Percentiles rank a stretch among this genome's conserved stretches.
Evolutionary conservation across 37 sponge, comb jelly and placozoan species (phyloP).

Genomic region (Aphrocallistes beatrix): DNA sequence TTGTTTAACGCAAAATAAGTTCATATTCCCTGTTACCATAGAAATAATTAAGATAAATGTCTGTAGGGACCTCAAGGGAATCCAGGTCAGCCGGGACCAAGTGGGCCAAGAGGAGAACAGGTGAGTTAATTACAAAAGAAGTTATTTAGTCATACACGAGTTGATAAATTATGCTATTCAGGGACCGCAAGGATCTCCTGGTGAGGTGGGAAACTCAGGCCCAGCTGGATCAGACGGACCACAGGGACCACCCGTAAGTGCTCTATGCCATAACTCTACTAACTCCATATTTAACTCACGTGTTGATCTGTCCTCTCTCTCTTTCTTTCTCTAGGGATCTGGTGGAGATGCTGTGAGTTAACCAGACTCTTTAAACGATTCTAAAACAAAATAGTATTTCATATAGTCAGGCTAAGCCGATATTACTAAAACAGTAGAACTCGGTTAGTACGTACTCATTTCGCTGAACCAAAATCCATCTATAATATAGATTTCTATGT

Average conservation of each 20-base stretch:
- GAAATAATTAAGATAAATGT: no score
- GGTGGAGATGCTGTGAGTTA: neutral
- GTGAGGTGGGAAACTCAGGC: neutral
- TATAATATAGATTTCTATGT: no score
- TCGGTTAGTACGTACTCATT: no score
- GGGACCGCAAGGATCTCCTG: neutral
- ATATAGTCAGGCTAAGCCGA: no score
- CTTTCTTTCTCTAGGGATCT: neutral
- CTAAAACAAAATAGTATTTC: neutral
- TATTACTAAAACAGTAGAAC: no score
- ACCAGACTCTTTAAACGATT: neutral
- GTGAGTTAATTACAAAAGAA: neutral
- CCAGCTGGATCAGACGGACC: neutral
- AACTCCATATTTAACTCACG: no score
- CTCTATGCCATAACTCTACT: no score
- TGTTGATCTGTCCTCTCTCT: no score
- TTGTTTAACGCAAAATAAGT: neutral
- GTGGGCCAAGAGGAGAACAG: neutral
- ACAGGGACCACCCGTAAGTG: neutral
- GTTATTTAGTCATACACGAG: neutral
- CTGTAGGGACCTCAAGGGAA: slow-evolving; percentile 2
- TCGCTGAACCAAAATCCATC: no score
- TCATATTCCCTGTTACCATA: no score
- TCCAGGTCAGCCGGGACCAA: neutral
- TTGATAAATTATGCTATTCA: neutral